phyloP scores from a whole-genome alignment of 2,797 vertebrate genomes.

The Ibycter americanus region DNA sequence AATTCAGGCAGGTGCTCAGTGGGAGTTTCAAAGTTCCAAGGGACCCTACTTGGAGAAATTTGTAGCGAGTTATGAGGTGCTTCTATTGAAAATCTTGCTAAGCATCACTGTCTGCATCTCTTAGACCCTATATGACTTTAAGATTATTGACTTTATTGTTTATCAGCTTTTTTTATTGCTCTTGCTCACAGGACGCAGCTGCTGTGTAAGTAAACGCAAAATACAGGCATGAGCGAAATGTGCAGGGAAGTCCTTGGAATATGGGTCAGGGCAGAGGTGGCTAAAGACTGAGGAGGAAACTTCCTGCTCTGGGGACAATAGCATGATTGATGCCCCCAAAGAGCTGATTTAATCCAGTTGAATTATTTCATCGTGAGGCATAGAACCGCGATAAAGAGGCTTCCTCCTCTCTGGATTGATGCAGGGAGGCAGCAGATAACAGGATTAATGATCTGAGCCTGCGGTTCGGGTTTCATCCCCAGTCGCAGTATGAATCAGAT shows the following conservation, averaged over 20 bases:
- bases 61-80: neutral
- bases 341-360: constrained; percentile 57
- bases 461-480: constrained; percentile 28
- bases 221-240: neutral
- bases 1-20: neutral
- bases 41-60: neutral
- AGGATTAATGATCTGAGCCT: constrained; percentile 60
- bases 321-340: constrained; percentile 43
- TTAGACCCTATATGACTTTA: neutral
- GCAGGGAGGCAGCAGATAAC: constrained; percentile 65
- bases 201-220: neutral
- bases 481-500: constrained; percentile 34
- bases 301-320: constrained; percentile 59
- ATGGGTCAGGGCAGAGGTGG: constrained; percentile 51
- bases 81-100: neutral
- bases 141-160: neutral
- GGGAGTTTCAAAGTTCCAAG: neutral
- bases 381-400: constrained; percentile 28
- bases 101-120: neutral
- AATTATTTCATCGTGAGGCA: constrained; percentile 61
- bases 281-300: constrained; percentile 44
- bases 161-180: neutral
- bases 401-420: constrained; percentile 49
- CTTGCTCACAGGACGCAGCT: neutral
- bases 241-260: constrained; percentile 54